A percentile compares a stretch with the other conserved stretches of the same genome.
phyloP scores from a whole-genome alignment of 64 coral and sea anemone species.

The Dendronephthya gigantea region DNA sequence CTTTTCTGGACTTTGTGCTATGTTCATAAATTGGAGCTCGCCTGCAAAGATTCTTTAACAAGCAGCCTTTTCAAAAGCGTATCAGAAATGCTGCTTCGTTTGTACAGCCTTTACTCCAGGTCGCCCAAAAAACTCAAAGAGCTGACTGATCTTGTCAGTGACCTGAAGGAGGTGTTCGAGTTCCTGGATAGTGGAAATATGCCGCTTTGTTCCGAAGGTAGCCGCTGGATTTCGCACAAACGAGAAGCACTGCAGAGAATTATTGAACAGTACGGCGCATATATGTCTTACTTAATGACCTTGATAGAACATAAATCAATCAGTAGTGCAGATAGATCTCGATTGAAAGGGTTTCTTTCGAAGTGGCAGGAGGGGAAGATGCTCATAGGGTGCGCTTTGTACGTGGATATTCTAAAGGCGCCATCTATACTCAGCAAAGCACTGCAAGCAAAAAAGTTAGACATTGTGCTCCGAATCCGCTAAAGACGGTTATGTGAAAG shows the following conservation, averaged over 20 bases:
- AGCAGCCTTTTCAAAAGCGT: background rate
- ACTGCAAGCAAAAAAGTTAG: background rate
- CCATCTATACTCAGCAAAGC: background rate
- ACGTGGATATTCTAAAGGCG: background rate
- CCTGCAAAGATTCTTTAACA: background rate
- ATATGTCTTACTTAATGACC: background rate
- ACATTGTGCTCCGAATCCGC: background rate
- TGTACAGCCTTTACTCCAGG: background rate
- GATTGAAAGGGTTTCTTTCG: background rate
- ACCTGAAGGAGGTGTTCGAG: background rate
- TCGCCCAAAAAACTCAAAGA: background rate
- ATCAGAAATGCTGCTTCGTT: background rate
- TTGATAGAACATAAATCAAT: background rate
- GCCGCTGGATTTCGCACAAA: background rate
- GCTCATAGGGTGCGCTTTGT: background rate
- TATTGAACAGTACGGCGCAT: background rate
- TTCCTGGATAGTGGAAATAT: background rate
- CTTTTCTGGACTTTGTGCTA: background rate
- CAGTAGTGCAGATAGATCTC: background rate
- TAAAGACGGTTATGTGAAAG: no score
- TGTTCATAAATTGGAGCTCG: background rate
- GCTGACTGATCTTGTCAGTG: background rate
- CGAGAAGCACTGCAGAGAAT: background rate
- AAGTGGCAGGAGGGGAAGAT: background rate
- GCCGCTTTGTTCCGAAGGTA: background rate